These are phyloP conservation scores for Falco concolor DNA, from an alignment of 2,797 vertebrate species.

Conservation along the genomic window DNA sequence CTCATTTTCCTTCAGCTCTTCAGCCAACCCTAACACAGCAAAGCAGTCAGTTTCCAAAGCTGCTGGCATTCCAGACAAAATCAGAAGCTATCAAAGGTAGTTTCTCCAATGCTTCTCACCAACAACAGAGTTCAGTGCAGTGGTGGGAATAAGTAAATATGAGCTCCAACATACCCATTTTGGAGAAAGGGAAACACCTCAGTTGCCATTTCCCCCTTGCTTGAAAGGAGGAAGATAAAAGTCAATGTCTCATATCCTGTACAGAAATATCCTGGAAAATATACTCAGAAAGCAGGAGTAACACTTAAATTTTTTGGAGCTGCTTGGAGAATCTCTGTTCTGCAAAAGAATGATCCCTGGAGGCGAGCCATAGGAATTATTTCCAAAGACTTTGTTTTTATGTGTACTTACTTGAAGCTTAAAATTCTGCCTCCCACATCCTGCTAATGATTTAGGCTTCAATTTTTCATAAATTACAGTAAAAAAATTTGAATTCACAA, in stretches of 20 bases:
- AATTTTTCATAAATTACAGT: neutral
- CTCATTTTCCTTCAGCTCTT: neutral
- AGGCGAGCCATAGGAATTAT: neutral
- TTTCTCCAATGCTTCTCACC: neutral
- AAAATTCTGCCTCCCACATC: neutral
- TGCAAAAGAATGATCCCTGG: neutral
- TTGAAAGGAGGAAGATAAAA: neutral
- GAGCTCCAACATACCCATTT: neutral
- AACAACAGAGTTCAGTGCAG: neutral
- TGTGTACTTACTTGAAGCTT: neutral
- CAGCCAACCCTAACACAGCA: neutral
- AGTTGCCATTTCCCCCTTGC: neutral
- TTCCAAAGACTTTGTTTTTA: neutral
- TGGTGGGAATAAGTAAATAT: neutral
- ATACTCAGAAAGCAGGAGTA: neutral
- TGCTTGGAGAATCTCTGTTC: neutral
- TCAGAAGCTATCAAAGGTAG: neutral
- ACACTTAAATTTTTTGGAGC: neutral
- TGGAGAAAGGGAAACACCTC: neutral
- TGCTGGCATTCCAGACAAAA: neutral
- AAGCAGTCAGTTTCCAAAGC: neutral
- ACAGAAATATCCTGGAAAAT: neutral
- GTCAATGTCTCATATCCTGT: neutral
- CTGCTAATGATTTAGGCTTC: neutral
- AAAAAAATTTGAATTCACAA: neutral